A percentile compares a stretch with the other conserved stretches of the same genome.
These are phyloP conservation scores for Acrocyrtus sp. DNA, from an alignment of 2,888 invertebrate genomes.

Conservation along the genomic window DNA sequence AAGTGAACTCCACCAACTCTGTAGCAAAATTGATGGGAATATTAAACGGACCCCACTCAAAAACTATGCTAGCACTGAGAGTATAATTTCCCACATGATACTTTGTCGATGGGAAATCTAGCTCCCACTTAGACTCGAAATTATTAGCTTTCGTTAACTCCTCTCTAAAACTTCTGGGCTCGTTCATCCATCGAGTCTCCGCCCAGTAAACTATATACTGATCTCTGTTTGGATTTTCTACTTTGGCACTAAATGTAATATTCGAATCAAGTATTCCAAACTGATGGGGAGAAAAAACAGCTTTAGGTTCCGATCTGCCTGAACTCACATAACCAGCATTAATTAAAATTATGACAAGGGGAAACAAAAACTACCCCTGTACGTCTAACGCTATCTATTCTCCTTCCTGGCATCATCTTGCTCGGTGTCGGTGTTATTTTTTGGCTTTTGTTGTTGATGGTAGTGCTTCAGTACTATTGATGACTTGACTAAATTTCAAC, in stretches of 20 bases:
- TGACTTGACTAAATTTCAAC: too few relatives aligned
- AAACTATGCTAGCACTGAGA: slow-evolving; percentile 47
- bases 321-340: background rate
- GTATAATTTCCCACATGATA: slow-evolving; percentile 47
- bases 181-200: slow-evolving; percentile 28
- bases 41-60: slow-evolving; percentile 26
- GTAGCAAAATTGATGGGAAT: slow-evolving; percentile 40
- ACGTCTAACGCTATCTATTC: too few relatives aligned
- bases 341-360: too few relatives aligned
- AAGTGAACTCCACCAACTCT: slow-evolving; percentile 21
- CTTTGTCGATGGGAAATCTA: slow-evolving; percentile 32
- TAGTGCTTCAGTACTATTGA: too few relatives aligned
- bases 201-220: slow-evolving; percentile 52
- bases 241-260: slow-evolving; percentile 75
- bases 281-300: slow-evolving; percentile 72
- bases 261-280: slow-evolving; percentile 79
- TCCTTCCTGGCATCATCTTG: too few relatives aligned
- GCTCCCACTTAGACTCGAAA: slow-evolving; percentile 53
- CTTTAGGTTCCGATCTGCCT: slow-evolving; percentile 2
- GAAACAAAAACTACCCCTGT: too few relatives aligned
- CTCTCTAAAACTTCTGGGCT: background rate
- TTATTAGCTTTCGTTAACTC: slow-evolving; percentile 47
- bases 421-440: too few relatives aligned
- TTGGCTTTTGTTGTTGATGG: too few relatives aligned
- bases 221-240: slow-evolving; percentile 66